Base-by-base conservation (phyloP, 2,797 vertebrate species). In the Peromyscus nudipes region DNA sequence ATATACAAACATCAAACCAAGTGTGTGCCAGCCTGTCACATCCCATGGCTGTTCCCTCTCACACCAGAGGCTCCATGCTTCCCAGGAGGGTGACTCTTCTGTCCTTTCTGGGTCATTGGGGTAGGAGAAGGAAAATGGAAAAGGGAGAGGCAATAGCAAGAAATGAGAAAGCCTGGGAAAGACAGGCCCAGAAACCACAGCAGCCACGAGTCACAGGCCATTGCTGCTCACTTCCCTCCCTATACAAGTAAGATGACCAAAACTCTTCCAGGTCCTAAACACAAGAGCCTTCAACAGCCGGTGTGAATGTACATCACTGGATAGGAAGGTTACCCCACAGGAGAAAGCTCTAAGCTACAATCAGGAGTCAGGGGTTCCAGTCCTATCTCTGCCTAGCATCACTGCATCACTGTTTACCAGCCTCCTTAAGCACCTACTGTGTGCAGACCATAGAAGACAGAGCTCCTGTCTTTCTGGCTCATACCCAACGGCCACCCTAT, bases 221-320 rank as follows among this genome's bases (percentile, higher is more conserved):
- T 9, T 6, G 21, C 77, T 9, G 55, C 27, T 34, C 34, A 1
- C 4, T 21, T 57, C 19, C 64, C 19, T 29, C 57, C 6, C 7
- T 13, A 27, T n/a, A 17, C 19, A 49, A 55, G 55, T 8, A 27
- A n/a, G 11, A 21, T 4, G 21, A 52, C 4, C 4, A 7, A 29
- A 19, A 14, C 40, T n/a, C 4, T 64, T 43, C 49, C 31, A 6
- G 60, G 67, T 23, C 80, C 84, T 1, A 1, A 37, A 43, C 65
- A 6, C 43, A 21, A 37, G 60, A 34, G 62, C 27, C 60, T 64
- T 31, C 8, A 9, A 14, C 69, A 55, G 12, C 29, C 49, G 0
- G 0, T 13, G 49, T 23, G 37, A 25, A 1, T 11, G 21, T 4
- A 6, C 2, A 43, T 25, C 7, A 0, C n/a, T 5, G 4, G 43